Evolutionary conservation across 1,140 invertebrate genomes (phyloP).

Genomic region (Tribolium castaneum): DNA sequence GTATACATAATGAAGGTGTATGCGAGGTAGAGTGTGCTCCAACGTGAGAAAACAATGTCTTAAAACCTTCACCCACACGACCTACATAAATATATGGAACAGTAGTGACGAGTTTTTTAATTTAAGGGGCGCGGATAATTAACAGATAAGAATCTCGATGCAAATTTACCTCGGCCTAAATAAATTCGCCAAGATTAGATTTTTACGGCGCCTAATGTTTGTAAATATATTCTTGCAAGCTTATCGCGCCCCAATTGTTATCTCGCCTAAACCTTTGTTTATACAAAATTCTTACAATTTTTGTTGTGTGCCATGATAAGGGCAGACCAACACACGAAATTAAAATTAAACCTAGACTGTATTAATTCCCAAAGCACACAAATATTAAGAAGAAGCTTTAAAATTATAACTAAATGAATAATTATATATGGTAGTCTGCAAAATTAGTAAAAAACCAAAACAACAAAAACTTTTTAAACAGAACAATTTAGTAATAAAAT

Average conservation of each 20-base stretch:
- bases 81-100: background rate
- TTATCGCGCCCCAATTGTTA: background rate
- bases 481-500: no score
- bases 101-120: constrained; percentile 10
- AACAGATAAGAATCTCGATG: constrained; percentile 21
- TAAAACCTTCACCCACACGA: constrained; percentile 26
- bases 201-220: constrained; percentile 15
- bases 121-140: background rate
- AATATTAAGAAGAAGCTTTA: background rate
- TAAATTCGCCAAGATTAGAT: constrained; percentile 23
- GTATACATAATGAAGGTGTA: constrained; percentile 34
- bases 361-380: no score
- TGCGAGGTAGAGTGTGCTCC: background rate
- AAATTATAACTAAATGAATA: background rate
- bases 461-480: no score
- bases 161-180: background rate
- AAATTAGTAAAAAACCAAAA: no score
- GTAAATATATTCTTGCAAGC: background rate
- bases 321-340: no score
- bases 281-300: no score
- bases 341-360: no score
- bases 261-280: background rate
- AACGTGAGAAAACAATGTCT: constrained; percentile 19
- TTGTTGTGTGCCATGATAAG: no score
- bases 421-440: no score